Conservation (phyloP, 2,888 invertebrate species). For the Synergus itoensis region DNA sequence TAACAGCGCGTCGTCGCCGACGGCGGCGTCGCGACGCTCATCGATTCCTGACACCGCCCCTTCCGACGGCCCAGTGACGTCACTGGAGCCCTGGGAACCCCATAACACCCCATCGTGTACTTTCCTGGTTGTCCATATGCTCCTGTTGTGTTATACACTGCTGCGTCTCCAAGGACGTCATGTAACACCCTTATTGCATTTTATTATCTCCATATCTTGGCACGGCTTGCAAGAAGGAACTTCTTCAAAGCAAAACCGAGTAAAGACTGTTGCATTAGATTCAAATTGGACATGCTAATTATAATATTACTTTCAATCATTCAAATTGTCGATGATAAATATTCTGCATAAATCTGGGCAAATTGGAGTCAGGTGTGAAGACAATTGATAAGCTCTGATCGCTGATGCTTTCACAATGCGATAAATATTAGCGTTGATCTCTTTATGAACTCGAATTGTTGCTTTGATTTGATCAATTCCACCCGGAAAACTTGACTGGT, state of each 20-base stretch:
- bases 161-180: background rate
- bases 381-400: background rate
- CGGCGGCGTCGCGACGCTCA: slow-evolving; percentile 65
- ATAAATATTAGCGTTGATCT: background rate
- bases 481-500: slow-evolving; percentile 11
- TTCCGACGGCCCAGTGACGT: slow-evolving; percentile 66
- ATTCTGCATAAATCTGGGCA: too few relatives aligned
- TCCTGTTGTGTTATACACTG: background rate
- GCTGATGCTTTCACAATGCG: background rate
- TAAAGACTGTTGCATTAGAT: background rate
- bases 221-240: background rate
- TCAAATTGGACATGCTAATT: background rate
- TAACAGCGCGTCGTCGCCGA: slow-evolving; percentile 59
- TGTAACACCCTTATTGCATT: background rate
- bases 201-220: background rate
- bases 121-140: slow-evolving; percentile 15
- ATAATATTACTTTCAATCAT: background rate
- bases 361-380: too few relatives aligned
- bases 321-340: background rate
- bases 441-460: background rate
- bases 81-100: slow-evolving; percentile 64
- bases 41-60: slow-evolving; percentile 64
- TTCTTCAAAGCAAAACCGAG: background rate
- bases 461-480: background rate
- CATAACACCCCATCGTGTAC: slow-evolving; percentile 52